Evolutionary conservation across 2,797 vertebrate species (phyloP).

Genomic region (Myoxocephalus aenaeus): DNA sequence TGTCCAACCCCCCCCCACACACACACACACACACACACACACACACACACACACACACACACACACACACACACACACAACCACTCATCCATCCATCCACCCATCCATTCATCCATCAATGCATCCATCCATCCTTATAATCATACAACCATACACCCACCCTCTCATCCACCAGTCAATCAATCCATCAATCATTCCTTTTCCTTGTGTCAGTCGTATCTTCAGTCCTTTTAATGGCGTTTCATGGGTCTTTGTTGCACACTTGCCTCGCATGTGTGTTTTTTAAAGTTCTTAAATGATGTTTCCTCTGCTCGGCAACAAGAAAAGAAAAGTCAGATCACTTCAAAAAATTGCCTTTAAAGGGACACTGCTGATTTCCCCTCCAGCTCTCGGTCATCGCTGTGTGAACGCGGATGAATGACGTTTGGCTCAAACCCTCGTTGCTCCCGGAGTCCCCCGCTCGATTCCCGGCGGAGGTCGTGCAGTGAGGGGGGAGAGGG

Average conservation of each 20-base stretch:
- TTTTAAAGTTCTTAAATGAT: background rate
- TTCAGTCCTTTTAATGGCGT: background rate
- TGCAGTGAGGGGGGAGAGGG: no score
- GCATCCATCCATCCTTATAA: conserved; percentile 43
- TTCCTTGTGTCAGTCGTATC: background rate
- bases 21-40: background rate
- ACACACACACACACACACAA: background rate
- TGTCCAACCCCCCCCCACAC: conserved; percentile 21
- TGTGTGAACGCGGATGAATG: background rate
- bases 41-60: background rate
- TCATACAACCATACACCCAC: background rate
- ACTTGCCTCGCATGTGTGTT: background rate
- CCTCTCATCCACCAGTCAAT: background rate
- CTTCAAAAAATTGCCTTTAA: background rate
- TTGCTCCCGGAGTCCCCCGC: no score
- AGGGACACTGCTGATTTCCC: background rate
- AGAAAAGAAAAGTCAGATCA: background rate
- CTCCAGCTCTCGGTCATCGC: background rate
- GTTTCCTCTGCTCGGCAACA: background rate
- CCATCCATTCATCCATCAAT: conserved; percentile 30
- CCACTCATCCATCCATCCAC: background rate
- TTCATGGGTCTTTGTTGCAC: background rate
- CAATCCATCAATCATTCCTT: background rate
- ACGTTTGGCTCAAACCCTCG: no score
- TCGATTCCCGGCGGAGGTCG: no score